A percentile compares a stretch with the other conserved stretches of the same genome.
Evolutionary conservation across 2,797 vertebrate species (phyloP).

Genomic region (Sebastes jordani): DNA sequence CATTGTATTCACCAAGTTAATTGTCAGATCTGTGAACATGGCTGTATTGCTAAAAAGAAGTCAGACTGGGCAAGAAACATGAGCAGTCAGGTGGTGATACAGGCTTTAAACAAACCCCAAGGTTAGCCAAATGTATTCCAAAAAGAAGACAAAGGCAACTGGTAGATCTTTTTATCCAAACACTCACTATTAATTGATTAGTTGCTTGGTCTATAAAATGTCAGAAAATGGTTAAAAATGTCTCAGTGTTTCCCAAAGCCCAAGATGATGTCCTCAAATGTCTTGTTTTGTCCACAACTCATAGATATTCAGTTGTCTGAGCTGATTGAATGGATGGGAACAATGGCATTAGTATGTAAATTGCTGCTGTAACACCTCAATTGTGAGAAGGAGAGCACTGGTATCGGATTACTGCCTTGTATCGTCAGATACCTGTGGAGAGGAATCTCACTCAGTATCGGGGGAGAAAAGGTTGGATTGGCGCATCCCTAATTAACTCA

Average conservation of each 20-base stretch:
- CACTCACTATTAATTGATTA: not conserved
- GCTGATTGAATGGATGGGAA: too few relatives aligned
- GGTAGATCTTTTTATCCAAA: not conserved
- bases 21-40: accelerated
- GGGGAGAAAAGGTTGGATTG: too few relatives aligned
- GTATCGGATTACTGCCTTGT: not conserved
- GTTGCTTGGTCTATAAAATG: too few relatives aligned
- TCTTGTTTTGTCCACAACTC: too few relatives aligned
- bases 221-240: too few relatives aligned
- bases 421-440: not conserved
- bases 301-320: too few relatives aligned
- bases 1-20: not conserved
- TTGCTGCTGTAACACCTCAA: too few relatives aligned
- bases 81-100: not conserved
- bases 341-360: too few relatives aligned
- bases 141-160: not conserved
- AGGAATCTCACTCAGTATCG: too few relatives aligned
- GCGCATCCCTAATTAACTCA: too few relatives aligned
- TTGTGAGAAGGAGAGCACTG: not conserved
- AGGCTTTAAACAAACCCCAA: not conserved
- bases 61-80: not conserved
- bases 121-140: not conserved
- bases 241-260: too few relatives aligned
- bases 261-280: too few relatives aligned
- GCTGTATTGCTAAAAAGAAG: not conserved